Percentiles rank a stretch among this genome's conserved stretches.
phyloP scores from a whole-genome alignment of 2,113 vertebrate species.

The Caranx melampygus region DNA sequence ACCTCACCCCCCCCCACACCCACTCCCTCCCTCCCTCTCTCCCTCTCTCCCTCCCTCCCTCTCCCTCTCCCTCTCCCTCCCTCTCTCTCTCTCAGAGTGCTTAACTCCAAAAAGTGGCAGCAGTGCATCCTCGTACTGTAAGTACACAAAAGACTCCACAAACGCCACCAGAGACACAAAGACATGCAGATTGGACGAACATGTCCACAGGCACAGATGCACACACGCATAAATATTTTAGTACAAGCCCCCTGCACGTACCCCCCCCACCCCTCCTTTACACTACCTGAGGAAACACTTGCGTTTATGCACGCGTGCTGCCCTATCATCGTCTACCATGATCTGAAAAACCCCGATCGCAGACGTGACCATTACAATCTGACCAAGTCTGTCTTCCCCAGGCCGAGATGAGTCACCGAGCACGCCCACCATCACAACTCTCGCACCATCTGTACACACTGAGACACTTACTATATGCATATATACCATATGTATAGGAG shows the following conservation, averaged over 20 bases:
- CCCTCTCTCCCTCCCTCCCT: too few relatives aligned
- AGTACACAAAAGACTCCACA: slow-evolving; percentile 24
- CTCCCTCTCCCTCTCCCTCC: not conserved
- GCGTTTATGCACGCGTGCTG: not conserved
- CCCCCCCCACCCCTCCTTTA: too few relatives aligned
- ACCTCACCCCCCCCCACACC: slow-evolving; percentile 3
- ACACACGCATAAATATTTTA: slow-evolving; percentile 35
- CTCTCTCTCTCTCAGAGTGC: slow-evolving; percentile 41
- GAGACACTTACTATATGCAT: not conserved
- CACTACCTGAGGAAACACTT: not conserved
- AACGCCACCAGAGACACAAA: slow-evolving; percentile 25
- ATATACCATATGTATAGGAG: not conserved
- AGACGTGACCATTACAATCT: not conserved
- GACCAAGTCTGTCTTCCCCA: not conserved
- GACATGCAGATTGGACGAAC: slow-evolving; percentile 2
- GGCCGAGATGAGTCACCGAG: not conserved
- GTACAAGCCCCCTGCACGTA: not conserved
- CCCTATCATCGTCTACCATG: not conserved
- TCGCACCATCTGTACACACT: not conserved
- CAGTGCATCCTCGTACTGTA: slow-evolving; percentile 17
- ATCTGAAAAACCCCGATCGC: not conserved
- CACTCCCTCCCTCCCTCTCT: not conserved
- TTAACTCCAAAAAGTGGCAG: slow-evolving; percentile 43
- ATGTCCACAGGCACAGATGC: slow-evolving; percentile 35
- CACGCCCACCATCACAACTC: not conserved